phyloP scores from a whole-genome alignment of 2,888 invertebrate species.

The Tinea semifulvella region DNA sequence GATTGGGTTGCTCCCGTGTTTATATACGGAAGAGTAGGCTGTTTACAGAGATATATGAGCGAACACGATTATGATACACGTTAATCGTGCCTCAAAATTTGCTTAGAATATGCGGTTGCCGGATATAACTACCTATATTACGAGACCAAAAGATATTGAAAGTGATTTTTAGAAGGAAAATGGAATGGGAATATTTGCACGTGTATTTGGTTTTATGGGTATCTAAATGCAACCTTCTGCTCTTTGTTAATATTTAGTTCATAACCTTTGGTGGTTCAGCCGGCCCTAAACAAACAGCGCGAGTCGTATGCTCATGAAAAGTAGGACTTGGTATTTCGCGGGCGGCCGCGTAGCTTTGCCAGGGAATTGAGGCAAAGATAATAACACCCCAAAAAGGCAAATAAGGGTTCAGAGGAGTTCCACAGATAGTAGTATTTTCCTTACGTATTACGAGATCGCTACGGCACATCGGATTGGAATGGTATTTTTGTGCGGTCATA shows the following conservation, averaged over 20 bases:
- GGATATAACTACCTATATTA: too few species aligned
- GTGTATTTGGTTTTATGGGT: too few species aligned
- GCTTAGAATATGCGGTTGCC: too few species aligned
- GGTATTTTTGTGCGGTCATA: conserved; percentile 10
- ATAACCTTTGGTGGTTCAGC: conserved; percentile 45
- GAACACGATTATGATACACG: too few species aligned
- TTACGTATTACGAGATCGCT: conserved; percentile 49
- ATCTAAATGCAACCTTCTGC: conserved; percentile 28
- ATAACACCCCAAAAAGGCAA: conserved; percentile 58
- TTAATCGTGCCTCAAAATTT: too few species aligned
- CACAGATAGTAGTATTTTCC: conserved; percentile 54
- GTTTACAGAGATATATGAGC: too few species aligned
- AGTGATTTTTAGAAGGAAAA: too few species aligned
- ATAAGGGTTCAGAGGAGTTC: conserved; percentile 54
- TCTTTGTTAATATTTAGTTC: conserved; percentile 51
- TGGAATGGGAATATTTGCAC: too few species aligned
- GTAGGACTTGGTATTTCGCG: conserved; percentile 64
- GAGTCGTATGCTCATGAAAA: conserved; percentile 52
- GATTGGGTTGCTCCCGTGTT: conserved; percentile 4
- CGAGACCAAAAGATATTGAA: too few species aligned
- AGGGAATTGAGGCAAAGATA: conserved; percentile 57
- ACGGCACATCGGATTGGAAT: conserved; percentile 32
- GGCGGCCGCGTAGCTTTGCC: conserved; percentile 55
- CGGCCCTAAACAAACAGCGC: conserved; percentile 59
- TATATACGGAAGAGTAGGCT: neutral